These are phyloP conservation scores for Neodiprion pinetum DNA, from an alignment of 1,140 invertebrate genomes.

Conservation along the genomic window DNA sequence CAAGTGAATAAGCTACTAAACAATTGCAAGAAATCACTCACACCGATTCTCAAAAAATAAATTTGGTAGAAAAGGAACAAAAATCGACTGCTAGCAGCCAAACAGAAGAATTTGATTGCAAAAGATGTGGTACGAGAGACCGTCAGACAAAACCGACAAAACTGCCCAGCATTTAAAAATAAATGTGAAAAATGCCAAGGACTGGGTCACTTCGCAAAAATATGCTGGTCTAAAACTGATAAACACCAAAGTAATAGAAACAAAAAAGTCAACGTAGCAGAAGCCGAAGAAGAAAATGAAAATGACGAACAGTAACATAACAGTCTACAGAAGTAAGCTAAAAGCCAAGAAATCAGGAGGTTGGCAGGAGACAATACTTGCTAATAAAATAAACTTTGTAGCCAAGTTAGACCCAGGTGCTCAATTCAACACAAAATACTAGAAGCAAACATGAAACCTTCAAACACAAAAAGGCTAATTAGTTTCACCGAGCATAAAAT, in stretches of 20 bases:
- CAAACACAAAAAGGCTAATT: neutral
- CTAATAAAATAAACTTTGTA: too few species aligned
- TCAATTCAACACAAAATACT: neutral
- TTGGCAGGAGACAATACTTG: too few species aligned
- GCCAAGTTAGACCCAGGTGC: too few species aligned
- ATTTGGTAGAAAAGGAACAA: neutral
- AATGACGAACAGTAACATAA: too few species aligned
- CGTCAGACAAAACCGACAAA: neutral
- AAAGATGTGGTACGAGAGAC: neutral
- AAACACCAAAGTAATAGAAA: too few species aligned
- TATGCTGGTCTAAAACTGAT: neutral
- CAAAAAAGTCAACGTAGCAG: too few species aligned
- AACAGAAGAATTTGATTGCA: neutral
- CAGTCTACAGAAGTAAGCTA: too few species aligned
- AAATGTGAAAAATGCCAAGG: conserved; percentile 3
- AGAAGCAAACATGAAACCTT: neutral
- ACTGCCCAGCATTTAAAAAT: conserved; percentile 5
- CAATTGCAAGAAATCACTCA: conserved; percentile 22
- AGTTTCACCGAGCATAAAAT: neutral
- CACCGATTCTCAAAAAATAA: too few species aligned
- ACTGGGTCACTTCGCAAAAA: conserved; percentile 4
- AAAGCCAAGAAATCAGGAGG: too few species aligned
- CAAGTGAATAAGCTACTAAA: conserved; percentile 27
- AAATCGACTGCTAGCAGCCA: too few species aligned
- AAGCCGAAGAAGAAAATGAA: too few species aligned